phyloP scores from a whole-genome alignment of 30 jellyfish, hydroid and myxozoan genomes.

The Cassiopea andromeda region DNA sequence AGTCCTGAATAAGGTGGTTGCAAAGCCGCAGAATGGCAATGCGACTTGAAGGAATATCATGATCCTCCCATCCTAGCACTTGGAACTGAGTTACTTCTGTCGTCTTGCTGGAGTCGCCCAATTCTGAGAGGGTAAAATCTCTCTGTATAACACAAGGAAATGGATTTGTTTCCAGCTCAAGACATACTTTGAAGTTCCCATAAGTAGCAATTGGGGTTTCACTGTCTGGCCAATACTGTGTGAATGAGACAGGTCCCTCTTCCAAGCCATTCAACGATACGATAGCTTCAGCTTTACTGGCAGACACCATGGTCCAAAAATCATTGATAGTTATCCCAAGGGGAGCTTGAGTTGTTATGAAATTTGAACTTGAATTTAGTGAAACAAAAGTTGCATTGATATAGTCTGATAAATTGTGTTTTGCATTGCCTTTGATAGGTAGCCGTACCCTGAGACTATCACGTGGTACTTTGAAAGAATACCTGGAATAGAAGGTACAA shows the following conservation, averaged over 20 bases:
- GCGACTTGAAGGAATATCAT: slow-evolving; percentile 56
- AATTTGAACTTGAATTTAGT: slow-evolving; percentile 15
- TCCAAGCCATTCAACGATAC: slow-evolving; percentile 68
- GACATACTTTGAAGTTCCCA: slow-evolving; percentile 55
- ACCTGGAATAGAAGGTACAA: neutral
- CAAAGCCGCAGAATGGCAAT: slow-evolving; percentile 42
- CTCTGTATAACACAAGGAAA: slow-evolving; percentile 65
- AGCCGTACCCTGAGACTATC: slow-evolving; percentile 74
- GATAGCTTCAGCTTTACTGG: slow-evolving; percentile 56
- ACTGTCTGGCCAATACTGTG: slow-evolving; percentile 69
- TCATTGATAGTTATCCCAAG: slow-evolving; percentile 77
- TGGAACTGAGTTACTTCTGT: slow-evolving; percentile 77
- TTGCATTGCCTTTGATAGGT: slow-evolving; percentile 46
- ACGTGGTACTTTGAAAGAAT: slow-evolving; percentile 77
- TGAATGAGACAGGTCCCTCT: slow-evolving; percentile 46
- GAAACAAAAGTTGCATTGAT: slow-evolving; percentile 81
- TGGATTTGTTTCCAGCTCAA: slow-evolving; percentile 70
- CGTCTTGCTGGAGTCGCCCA: slow-evolving; percentile 27
- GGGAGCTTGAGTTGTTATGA: slow-evolving; percentile 90
- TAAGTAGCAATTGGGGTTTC: slow-evolving; percentile 25
- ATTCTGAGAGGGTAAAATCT: slow-evolving; percentile 50
- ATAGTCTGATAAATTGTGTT: slow-evolving; percentile 52
- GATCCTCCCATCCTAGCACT: slow-evolving; percentile 73
- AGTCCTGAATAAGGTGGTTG: slow-evolving; percentile 33
- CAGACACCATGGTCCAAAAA: slow-evolving; percentile 82